Conservation (phyloP, 2,113 vertebrate species). For the Channa argus region DNA sequence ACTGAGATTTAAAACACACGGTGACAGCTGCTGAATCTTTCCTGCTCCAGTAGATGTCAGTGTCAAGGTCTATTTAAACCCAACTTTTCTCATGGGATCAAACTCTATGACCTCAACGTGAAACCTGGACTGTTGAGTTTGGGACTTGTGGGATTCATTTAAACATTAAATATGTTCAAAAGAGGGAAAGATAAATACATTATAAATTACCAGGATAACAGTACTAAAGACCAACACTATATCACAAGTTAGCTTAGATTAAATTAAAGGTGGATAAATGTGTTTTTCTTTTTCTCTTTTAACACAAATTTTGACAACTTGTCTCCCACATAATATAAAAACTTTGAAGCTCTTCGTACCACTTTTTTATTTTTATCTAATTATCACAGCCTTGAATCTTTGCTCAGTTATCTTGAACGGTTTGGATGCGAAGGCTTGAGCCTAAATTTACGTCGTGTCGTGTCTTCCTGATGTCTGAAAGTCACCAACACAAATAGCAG, state of each 20-base stretch:
- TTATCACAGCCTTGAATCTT: neutral
- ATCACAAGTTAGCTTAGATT: too few relatives aligned
- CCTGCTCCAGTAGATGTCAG: slow-evolving; percentile 47
- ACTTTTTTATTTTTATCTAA: too few relatives aligned
- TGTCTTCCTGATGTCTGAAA: neutral
- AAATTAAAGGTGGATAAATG: too few relatives aligned
- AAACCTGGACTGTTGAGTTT: too few relatives aligned
- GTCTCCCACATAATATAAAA: neutral
- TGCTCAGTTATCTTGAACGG: neutral
- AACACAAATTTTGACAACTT: neutral
- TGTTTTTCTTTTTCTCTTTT: too few relatives aligned
- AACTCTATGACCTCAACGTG: neutral
- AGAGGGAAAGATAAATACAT: too few relatives aligned
- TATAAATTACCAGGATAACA: too few relatives aligned
- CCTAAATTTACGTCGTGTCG: neutral
- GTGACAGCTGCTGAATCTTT: neutral
- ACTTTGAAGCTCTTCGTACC: too few relatives aligned
- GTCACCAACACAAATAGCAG: neutral
- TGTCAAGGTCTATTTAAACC: slow-evolving; percentile 10
- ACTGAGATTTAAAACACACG: too few relatives aligned
- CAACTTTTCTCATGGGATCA: neutral
- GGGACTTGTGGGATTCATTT: too few relatives aligned
- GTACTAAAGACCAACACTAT: too few relatives aligned
- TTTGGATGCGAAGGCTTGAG: neutral
- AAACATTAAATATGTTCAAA: too few relatives aligned